Conservation (phyloP, 2,113 vertebrate genomes). For the Vidua macroura region DNA sequence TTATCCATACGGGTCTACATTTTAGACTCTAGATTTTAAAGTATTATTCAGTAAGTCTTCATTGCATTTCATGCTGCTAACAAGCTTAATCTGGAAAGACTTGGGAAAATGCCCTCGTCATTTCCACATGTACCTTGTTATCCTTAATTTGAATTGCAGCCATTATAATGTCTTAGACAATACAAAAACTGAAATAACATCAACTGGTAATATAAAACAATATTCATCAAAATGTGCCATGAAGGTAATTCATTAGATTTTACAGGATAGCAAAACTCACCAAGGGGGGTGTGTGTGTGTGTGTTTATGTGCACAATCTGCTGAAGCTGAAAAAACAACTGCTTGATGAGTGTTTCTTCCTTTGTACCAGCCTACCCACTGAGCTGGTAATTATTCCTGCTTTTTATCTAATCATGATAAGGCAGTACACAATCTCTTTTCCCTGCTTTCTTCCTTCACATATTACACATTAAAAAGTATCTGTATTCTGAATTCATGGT, state of each 20-base stretch:
- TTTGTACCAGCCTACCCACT: constrained; percentile 53
- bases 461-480: background rate
- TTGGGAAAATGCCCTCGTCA: constrained; percentile 50
- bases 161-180: constrained; percentile 24
- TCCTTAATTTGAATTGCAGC: constrained; percentile 56
- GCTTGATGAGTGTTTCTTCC: constrained; percentile 53
- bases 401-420: constrained; percentile 63
- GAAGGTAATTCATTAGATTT: constrained; percentile 52
- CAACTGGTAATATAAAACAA: background rate
- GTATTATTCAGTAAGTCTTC: constrained; percentile 57
- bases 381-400: constrained; percentile 66
- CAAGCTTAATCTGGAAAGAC: constrained; percentile 55
- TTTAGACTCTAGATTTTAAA: constrained; percentile 60
- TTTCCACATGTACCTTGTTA: constrained; percentile 57
- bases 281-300: background rate
- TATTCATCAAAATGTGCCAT: constrained; percentile 20
- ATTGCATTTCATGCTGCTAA: constrained; percentile 64
- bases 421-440: constrained; percentile 35
- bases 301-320: constrained; percentile 17
- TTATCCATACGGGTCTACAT: constrained; percentile 49
- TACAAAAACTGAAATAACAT: constrained; percentile 28
- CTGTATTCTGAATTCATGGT: background rate
- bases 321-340: constrained; percentile 47
- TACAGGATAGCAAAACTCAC: constrained; percentile 39
- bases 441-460: background rate